Evolutionary conservation across 1,140 invertebrate genomes (phyloP), one percentile per base, ranked within the genome.

Genomic region (Parasteatoda tepidariorum): DNA sequence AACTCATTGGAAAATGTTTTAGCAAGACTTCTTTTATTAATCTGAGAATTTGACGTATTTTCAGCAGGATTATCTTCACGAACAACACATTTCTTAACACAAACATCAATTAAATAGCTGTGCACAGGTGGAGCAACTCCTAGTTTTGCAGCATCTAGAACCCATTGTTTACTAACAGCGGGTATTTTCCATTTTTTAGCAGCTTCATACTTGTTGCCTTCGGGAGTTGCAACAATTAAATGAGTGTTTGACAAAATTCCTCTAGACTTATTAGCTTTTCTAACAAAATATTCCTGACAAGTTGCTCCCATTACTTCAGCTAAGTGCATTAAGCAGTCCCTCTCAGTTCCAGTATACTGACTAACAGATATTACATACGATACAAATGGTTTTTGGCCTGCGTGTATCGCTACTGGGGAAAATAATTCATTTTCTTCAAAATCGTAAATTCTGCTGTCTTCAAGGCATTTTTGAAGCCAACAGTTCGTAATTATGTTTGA

Each of bases 141-240:
- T 6, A 89, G 86, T 9, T 87, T 86, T 7, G 92, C 92, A 89
- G 95, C 96, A 28, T 91, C 89, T 48, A 94, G 87, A 31, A 98
- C 87, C 96, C 96, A 98, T 18, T 92, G 88, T 28, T 92, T 92
- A 0, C 87, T 92, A 1, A 97, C 92, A 28, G 93, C 94, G 92
- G 95, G 89, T 68, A 95, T 87, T 22, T 91, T 91, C 96, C 96
- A 98, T 87, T 95, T 95, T 0, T 94, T 88, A 0, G 96, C 94
- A 9, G 94, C 96, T 41, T 89, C 88, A 88, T 96, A 97, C 88
- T 98, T 98, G 66, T 93, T 92, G 0, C 96, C 95, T 82, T 90
- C 90, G 0, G 94, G 89, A 0, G 89, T 89, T 9, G 93, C 92
- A 81, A 94, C 95, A 28, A 97, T 89, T 0, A 98, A 90, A 89